phyloP scores from a whole-genome alignment of 2,888 invertebrate species.

The Ophion ellenae region DNA sequence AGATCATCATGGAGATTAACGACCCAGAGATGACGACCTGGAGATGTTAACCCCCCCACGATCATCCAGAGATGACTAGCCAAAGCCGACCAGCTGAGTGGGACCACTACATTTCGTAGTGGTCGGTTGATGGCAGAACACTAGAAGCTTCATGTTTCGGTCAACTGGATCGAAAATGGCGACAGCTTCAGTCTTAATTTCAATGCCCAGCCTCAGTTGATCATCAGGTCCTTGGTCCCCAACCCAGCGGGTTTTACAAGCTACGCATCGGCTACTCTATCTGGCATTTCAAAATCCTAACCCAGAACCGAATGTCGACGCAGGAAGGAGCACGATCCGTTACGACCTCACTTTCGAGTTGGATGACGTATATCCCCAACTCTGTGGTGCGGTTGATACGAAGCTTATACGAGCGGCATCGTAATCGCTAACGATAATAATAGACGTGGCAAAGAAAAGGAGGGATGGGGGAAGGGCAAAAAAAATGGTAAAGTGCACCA shows the following conservation, averaged over 20 bases:
- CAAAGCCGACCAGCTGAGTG: too few relatives aligned
- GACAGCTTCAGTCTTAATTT: background rate
- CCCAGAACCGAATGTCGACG: background rate
- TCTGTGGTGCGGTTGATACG: conserved; percentile 8
- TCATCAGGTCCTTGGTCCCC: background rate
- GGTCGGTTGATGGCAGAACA: too few relatives aligned
- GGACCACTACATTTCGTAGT: too few relatives aligned
- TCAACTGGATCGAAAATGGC: background rate
- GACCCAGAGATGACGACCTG: too few relatives aligned
- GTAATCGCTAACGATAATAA: conserved; percentile 63
- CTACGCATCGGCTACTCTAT: background rate
- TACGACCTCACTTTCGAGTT: background rate
- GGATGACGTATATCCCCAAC: background rate
- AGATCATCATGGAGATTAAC: too few relatives aligned
- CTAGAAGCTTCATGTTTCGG: background rate
- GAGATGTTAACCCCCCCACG: too few relatives aligned
- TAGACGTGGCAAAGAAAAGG: conserved; percentile 50
- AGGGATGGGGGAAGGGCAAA: conserved; percentile 37
- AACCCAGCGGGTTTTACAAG: background rate
- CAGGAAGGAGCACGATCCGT: background rate
- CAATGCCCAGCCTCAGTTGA: background rate
- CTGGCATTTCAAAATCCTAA: background rate
- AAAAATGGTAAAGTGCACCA: conserved; percentile 72
- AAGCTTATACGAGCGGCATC: conserved; percentile 37
- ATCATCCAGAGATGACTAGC: too few relatives aligned